Evolutionary conservation across 2,888 invertebrate species (phyloP).

Genomic region (Bembecia ichneumoniformis): DNA sequence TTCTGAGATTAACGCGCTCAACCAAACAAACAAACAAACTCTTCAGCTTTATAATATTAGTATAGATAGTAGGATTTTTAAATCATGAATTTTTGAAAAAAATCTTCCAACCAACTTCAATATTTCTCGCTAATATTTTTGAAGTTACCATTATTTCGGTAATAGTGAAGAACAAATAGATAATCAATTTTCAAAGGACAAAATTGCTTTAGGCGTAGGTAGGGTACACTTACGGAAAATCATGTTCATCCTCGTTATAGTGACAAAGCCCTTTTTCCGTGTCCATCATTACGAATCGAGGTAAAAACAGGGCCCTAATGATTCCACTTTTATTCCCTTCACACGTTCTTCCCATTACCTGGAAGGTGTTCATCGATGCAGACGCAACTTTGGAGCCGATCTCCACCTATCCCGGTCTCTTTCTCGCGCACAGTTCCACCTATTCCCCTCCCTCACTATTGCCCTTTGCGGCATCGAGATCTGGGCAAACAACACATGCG

Average conservation of each 20-base stretch:
- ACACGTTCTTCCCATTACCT: slow-evolving; percentile 59
- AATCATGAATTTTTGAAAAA: too few relatives aligned
- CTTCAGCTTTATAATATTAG: too few relatives aligned
- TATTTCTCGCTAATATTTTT: too few relatives aligned
- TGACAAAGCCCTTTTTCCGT: slow-evolving; percentile 28
- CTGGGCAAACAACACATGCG: slow-evolving; percentile 50
- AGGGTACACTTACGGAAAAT: slow-evolving; percentile 1
- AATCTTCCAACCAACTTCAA: too few relatives aligned
- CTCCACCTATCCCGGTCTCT: slow-evolving; percentile 26
- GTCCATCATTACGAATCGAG: slow-evolving; percentile 33
- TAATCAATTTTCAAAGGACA: too few relatives aligned
- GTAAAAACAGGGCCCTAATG: slow-evolving; percentile 50
- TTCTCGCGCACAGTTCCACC: slow-evolving; percentile 18
- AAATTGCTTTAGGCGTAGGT: too few relatives aligned
- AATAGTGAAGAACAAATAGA: too few relatives aligned
- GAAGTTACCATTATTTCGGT: too few relatives aligned
- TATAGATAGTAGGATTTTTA: too few relatives aligned
- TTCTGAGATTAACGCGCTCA: too few relatives aligned
- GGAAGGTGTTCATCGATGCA: slow-evolving; percentile 37
- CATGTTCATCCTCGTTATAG: slow-evolving; percentile 13
- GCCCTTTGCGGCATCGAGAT: slow-evolving; percentile 41
- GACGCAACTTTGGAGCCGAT: slow-evolving; percentile 21
- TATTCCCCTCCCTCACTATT: slow-evolving; percentile 27
- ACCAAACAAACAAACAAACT: too few relatives aligned
- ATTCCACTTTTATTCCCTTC: slow-evolving; percentile 37